A percentile compares a stretch with the other conserved stretches of the same genome.
Evolutionary conservation across 2,888 invertebrate genomes (phyloP).

Genomic region (Meganola albula): DNA sequence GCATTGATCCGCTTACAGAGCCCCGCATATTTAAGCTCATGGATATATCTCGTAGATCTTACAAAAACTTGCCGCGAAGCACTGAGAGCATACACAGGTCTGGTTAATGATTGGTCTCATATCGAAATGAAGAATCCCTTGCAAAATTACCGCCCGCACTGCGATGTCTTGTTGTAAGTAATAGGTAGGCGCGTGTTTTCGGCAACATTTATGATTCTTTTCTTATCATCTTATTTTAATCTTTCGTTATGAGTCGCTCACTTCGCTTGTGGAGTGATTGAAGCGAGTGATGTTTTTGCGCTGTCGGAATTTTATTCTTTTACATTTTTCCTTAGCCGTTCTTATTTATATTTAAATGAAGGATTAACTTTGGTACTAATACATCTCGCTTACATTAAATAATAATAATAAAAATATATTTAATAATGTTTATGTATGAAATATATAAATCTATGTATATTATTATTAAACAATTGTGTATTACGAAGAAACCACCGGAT

Average conservation of each 20-base stretch:
- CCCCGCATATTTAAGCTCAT: conserved; percentile 52
- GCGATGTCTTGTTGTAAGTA: no score
- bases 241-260: conserved; percentile 67
- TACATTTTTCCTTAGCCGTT: conserved; percentile 35
- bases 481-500: no score
- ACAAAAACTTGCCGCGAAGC: conserved; percentile 53
- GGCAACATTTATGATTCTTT: conserved; percentile 70
- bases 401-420: no score
- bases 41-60: conserved; percentile 61
- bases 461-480: no score
- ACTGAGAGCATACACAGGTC: conserved; percentile 41
- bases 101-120: conserved; percentile 69
- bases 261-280: conserved; percentile 55
- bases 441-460: no score
- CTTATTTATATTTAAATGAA: conserved; percentile 48
- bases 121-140: conserved; percentile 70
- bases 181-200: conserved; percentile 67
- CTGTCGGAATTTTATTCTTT: conserved; percentile 41
- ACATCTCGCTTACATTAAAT: no score
- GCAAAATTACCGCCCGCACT: conserved; percentile 69
- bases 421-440: no score
- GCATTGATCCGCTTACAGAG: conserved; percentile 53
- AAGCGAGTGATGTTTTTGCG: conserved; percentile 49
- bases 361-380: conserved; percentile 34
- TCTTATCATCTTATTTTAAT: conserved; percentile 72